Base-by-base conservation (phyloP, 1,140 invertebrate genomes). In the Potamilus streckersoni region DNA sequence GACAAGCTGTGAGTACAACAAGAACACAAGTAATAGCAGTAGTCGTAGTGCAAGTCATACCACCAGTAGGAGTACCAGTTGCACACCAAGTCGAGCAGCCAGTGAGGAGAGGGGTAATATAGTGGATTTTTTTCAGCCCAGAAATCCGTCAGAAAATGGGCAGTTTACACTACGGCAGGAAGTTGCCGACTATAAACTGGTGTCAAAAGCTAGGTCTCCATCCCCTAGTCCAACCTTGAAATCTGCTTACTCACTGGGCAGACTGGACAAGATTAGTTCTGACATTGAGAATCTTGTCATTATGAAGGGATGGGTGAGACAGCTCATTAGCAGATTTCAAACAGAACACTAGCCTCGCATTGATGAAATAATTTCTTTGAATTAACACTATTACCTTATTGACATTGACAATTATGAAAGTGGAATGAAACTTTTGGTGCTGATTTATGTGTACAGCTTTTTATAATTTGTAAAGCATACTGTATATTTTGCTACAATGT, bases 281-380 rank as follows among this genome's bases (percentile, higher is more conserved):
- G 75, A 76, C 62, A 70, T 76, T 8, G 75, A 71, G 55, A 76
- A 76, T 72, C 60, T 76, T 56, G 69, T 76, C 59, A 72, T 76
- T 19, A 76, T 76, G 75, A 76, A 76, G 68, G 75, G 75, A n/a
- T 76, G 75, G 75, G 75, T 76, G 11, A 76, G 68, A 72, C 69
- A 76, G 61, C 70, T 76, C 27, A 69, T 76, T 72, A 55, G 61
- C 57, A 76, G 71, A 57, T 76, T 72, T 65, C 75, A 76, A 57
- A 20, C 27, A 60, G 68, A 38, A 31, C 69, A 75, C 31, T 74
- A 62, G 61, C 64, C 27, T 49, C 11, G 0, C 38, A 49, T 49
- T 49, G 38, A 49, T 11, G 11, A 49, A 49, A 49, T 6, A 49
- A 49, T 11, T 49, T 0, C 6, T 6, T 49, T 49, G 2, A 11